Evolutionary conservation across 2,888 invertebrate species (phyloP), one percentile per base, ranked within the genome.

Genomic region (Notocelia uddmanniana): DNA sequence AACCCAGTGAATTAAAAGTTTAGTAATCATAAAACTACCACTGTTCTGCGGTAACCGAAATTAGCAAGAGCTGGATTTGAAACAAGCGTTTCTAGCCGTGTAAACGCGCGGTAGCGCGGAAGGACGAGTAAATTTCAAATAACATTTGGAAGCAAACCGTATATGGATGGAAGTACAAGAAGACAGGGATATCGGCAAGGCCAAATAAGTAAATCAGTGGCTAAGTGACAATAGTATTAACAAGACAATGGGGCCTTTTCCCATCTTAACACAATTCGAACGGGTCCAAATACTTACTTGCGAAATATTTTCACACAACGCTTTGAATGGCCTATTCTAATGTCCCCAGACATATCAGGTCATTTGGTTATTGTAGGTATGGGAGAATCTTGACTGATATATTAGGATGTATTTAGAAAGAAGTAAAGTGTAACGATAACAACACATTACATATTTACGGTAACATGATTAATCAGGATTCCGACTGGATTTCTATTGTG

Each of bases 251-350:
- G 66, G 62, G 45, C 21, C 66, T 52, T 60, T 67, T 71, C 71
- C 71, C 71, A 71, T 60, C 71, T 54, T 45, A 70, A 50, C 58
- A 67, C 71, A 71, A 71, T 71, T 71, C 66, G 54, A 71, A 67
- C 54, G 59, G 66, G 59, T 71, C 66, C 71, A 54, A 67, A 71
- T 67, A 23, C 54, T 69, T 57, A 15, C 48, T 71, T 71, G 60
- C 66, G 66, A 71, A 71, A 71, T 71, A 59, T 66, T 66, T 70
- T 71, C 71, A 71, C 71, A 71, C 71, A 67, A 48, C 54, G 59
- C 41, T 55, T 54, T 67, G 54, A 71, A 71, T 71, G 34, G 71
- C 21, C 71, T 34, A 71, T 71, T 71, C 71, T 71, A 41, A 67
- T 48, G 71, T 71, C 71, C 54, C 45, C 10, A 50, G 50, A 41